Evolutionary conservation across 2,113 vertebrate genomes (phyloP), one percentile per base, ranked within the genome.

Genomic region (Pachycephala philippinensis): DNA sequence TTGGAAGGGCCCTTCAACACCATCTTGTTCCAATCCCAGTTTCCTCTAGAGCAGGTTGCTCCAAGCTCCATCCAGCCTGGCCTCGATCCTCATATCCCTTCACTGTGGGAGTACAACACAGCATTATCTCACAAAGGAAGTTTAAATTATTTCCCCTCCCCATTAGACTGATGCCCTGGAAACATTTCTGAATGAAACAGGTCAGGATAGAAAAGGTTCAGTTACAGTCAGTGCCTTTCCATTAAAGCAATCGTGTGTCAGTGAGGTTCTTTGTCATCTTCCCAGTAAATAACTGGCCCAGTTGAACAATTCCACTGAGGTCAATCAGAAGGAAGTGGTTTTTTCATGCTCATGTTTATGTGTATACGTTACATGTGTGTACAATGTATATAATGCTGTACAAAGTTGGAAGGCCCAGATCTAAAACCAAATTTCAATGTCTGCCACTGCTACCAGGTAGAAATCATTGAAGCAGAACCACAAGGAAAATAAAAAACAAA

Each of bases 301-400:
- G 8, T 6, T 74, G 49, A 66, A 50, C 27, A 44, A 33, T 20
- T 52, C 16, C 52, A n/a, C 21, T 59, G 60, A 6, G 44, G 16
- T 30, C 30, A 69, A 1, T 18, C 15, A 70, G 47, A 35, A 81
- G 30, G 39, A 75, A 35, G 30, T 56, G 44, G 0, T 63, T 75
- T 15, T 19, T 23, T 52, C 4, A 2, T 8, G 35, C 12, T 87
- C 33, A 7, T 49, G 6, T 60, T 40, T 24, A 6, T 72, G 6
- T 28, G 28, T 39, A 3, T n/a, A 7, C 7, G 7, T 78, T 35
- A 11, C 39, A n/a, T 2, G 1, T 49, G 24, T 61, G 9, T 72
- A 5, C 31, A 44, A 57, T 0, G 1, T 31, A 15, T 24, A 10
- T 16, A 71, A 26, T 0, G 1, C 13, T 49, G 8, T 17, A n/a